Evolutionary conservation across 2,113 vertebrate genomes (phyloP), one percentile per base, ranked within the genome.

Genomic region (Dasyurus viverrinus): DNA sequence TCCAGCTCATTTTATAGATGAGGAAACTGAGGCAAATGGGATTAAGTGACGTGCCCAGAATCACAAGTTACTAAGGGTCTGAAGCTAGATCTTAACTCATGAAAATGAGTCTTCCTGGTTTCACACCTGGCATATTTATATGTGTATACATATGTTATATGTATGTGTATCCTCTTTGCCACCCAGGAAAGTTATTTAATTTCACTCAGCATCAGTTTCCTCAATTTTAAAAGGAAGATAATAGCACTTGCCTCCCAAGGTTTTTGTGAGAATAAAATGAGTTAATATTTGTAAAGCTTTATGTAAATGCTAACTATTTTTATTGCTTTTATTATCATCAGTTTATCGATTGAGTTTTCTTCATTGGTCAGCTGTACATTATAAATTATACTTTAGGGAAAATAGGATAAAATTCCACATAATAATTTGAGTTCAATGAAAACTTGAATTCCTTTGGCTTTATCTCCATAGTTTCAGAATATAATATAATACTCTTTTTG

Each of bases 381-480:
- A 22, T 42, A 76, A 42, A 76, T 50, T 95, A 95, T n/a, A 60
- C n/a, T 30, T 25, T n/a, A n/a, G 19, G 76, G 46, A 95, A 96
- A 95, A 60, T 76, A 92, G 93, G 94, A 92, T 30, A 53, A 76
- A 42, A 76, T n/a, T 30, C 27, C 27, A 36, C 76, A n/a, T 90
- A 94, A 26, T 93, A 30, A 48, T 48, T 54, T 48, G 93, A 92
- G 93, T 24, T 14, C 84, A 52, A 89, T 48, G 30, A 48, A 23
- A n/a, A 90, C 24, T 89, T 89, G 90, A 91, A 93, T 94, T 48
- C 26, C 42, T 93, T 23, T 27, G 54, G 2, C 91, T 94, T 91
- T 91, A 93, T 24, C 50, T 93, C 26, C 30, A 90, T n/a, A 93
- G n/a, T 94, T 96, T 89, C 84, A 93, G 48, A 96, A 92, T 89